Evolutionary conservation across 2,888 invertebrate genomes (phyloP).

Genomic region (Drosophila falleni): DNA sequence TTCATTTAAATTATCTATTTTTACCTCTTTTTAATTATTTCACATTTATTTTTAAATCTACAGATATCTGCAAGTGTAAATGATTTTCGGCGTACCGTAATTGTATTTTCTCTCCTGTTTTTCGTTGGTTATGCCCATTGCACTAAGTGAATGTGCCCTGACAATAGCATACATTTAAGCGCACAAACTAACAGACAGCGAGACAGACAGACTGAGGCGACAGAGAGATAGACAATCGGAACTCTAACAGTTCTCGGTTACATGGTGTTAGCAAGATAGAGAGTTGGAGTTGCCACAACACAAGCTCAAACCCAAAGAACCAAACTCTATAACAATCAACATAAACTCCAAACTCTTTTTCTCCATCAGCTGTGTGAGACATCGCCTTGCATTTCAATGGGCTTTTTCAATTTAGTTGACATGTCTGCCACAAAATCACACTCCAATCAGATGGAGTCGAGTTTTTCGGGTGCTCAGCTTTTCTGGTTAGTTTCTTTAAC

Average conservation of each 20-base stretch:
- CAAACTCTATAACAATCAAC: background rate
- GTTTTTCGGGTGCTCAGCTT: conserved; percentile 28
- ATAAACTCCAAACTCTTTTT: conserved; percentile 9
- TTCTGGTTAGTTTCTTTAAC: conserved; percentile 31
- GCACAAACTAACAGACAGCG: conserved; percentile 48
- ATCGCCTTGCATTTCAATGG: conserved; percentile 59
- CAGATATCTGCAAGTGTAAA: background rate
- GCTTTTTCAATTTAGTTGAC: conserved; percentile 56
- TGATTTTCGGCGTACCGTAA: background rate
- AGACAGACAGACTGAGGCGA: conserved; percentile 5
- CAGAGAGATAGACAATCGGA: background rate
- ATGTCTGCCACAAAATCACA: conserved; percentile 37
- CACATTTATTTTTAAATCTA: background rate
- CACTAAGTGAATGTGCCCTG: conserved; percentile 70
- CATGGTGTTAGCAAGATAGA: conserved; percentile 35
- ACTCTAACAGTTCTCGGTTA: conserved; percentile 5
- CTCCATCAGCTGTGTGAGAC: conserved; percentile 19
- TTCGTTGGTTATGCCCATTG: conserved; percentile 58
- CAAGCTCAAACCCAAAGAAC: background rate
- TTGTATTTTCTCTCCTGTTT: conserved; percentile 9
- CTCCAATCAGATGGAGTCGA: conserved; percentile 11
- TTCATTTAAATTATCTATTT: too few relatives aligned
- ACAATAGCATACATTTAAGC: conserved; percentile 76
- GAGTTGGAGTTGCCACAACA: background rate
- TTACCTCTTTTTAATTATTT: background rate